These are phyloP conservation scores for Passerculus sandwichensis DNA, from an alignment of 2,797 vertebrate genomes.

Conservation along the genomic window DNA sequence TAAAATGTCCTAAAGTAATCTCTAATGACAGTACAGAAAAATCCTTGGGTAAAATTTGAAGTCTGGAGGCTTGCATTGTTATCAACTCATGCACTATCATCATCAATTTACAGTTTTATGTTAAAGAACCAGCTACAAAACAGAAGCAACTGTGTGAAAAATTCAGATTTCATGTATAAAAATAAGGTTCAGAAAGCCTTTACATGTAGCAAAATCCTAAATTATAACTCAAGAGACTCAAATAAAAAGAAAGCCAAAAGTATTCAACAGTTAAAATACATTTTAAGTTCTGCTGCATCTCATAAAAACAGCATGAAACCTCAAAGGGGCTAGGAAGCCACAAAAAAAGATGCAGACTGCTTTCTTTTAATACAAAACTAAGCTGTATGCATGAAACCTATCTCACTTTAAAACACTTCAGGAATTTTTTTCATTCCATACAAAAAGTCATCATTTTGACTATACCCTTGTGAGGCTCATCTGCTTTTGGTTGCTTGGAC, in stretches of 20 bases:
- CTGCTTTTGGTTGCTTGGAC: not conserved
- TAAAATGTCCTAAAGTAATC: not conserved
- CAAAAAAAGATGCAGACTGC: not conserved
- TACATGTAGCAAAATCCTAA: not conserved
- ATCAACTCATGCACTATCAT: not conserved
- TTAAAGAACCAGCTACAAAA: not conserved
- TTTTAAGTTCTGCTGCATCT: not conserved
- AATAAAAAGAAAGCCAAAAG: not conserved
- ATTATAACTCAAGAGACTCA: not conserved
- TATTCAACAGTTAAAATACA: not conserved
- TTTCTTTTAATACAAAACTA: not conserved
- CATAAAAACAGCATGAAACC: not conserved
- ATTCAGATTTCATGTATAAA: not conserved
- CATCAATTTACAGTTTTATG: not conserved
- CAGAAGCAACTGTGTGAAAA: not conserved
- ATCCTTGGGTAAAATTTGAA: not conserved
- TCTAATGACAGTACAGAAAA: not conserved
- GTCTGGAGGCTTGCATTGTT: not conserved
- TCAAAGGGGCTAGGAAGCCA: not conserved
- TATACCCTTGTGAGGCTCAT: not conserved
- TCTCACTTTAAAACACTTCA: not conserved
- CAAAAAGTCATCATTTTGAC: not conserved
- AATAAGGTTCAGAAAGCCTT: not conserved
- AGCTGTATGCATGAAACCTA: not conserved
- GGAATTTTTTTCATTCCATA: not conserved